Evolutionary conservation across 2,113 vertebrate genomes (phyloP).

Genomic region (Phodopus roborovskii): DNA sequence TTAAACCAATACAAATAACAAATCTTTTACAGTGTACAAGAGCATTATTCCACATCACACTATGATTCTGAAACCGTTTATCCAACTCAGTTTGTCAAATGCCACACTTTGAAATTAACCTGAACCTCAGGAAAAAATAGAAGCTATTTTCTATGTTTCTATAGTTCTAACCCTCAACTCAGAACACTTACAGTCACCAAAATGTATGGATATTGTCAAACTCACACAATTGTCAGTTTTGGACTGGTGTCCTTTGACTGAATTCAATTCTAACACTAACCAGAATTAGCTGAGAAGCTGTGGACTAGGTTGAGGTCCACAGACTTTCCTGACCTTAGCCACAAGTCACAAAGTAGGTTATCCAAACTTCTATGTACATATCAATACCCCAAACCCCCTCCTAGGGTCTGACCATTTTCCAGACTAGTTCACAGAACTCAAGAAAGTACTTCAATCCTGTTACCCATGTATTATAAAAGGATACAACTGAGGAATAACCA

Average conservation of each 20-base stretch:
- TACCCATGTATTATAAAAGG: neutral
- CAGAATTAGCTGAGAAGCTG: neutral
- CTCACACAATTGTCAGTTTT: neutral
- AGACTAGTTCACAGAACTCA: neutral
- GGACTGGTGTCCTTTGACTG: neutral
- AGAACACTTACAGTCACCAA: neutral
- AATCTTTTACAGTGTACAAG: too few relatives aligned
- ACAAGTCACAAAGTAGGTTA: neutral
- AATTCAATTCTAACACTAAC: neutral
- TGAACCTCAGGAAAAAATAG: neutral
- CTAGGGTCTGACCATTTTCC: neutral
- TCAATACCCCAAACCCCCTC: neutral
- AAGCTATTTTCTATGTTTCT: neutral
- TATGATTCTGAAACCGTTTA: neutral
- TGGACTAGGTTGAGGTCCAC: neutral
- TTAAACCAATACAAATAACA: too few relatives aligned
- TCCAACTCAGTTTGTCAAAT: neutral
- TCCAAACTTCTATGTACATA: neutral
- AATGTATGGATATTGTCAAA: neutral
- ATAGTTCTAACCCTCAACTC: neutral
- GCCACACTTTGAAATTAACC: neutral
- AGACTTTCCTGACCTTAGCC: neutral
- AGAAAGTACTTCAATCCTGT: neutral
- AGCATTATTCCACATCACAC: too few relatives aligned
- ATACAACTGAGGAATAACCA: neutral